These are phyloP conservation scores for Otocyon megalotis DNA, from an alignment of 2,113 vertebrate genomes.

Conservation along the genomic window DNA sequence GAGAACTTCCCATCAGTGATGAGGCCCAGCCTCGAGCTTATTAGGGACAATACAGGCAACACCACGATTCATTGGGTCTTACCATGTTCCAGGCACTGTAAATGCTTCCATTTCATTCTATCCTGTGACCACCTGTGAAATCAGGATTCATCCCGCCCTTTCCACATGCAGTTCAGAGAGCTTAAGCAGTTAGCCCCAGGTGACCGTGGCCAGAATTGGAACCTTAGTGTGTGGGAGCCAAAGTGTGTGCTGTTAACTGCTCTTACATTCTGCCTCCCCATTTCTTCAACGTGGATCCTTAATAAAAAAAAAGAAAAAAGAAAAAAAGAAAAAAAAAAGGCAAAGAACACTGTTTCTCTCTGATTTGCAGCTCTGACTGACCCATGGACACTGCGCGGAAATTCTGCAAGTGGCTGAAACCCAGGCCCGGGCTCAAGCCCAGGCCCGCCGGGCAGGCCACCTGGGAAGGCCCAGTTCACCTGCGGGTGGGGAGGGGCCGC, in stretches of 20 bases:
- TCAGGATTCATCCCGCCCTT: background rate
- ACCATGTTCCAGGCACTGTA: background rate
- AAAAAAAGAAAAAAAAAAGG: background rate
- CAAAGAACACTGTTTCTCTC: background rate
- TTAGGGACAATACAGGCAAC: background rate
- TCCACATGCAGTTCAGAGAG: background rate
- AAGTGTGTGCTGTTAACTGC: background rate
- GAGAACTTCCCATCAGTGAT: background rate
- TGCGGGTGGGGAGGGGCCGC: background rate
- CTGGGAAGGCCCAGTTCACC: accelerated
- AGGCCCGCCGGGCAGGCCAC: background rate
- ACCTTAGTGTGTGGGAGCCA: background rate
- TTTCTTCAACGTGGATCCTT: background rate
- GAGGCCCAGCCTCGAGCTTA: background rate
- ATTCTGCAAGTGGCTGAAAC: too few species aligned
- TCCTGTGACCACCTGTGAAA: conserved; percentile 1
- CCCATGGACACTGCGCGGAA: accelerated
- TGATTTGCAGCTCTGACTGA: background rate
- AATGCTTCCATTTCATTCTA: background rate
- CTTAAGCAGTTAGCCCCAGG: background rate
- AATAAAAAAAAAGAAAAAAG: background rate
- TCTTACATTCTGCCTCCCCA: background rate
- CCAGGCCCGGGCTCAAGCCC: too few species aligned
- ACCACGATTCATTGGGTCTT: background rate
- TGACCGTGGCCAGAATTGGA: background rate